Conservation (phyloP, 1,140 invertebrate species). For the Diorhabda sublineata region DNA sequence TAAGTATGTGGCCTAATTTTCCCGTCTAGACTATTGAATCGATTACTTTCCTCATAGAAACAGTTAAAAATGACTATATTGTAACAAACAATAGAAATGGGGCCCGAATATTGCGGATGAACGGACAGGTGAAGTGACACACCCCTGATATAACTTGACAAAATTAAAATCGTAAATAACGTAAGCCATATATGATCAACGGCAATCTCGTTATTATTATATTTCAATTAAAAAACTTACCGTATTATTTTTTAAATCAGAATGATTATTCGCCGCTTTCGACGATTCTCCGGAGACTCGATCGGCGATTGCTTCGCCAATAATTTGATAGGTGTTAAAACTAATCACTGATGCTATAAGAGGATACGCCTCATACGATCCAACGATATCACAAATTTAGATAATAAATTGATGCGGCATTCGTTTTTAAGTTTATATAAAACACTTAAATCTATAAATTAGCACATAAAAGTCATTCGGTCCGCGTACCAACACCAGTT, state of each 20-base stretch:
- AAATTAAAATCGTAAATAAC: not conserved
- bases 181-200: not conserved
- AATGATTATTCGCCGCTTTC: slow-evolving; percentile 3
- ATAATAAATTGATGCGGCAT: slow-evolving; percentile 4
- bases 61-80: not conserved
- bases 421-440: slow-evolving; percentile 12
- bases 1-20: not conserved
- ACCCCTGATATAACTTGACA: slow-evolving; percentile 29
- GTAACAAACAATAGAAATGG: not conserved
- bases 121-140: slow-evolving; percentile 32
- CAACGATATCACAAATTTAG: slow-evolving; percentile 13
- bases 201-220: not conserved
- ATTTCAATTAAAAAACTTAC: slow-evolving; percentile 22
- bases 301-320: slow-evolving; percentile 12
- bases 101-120: slow-evolving; percentile 1
- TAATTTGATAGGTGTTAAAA: slow-evolving; percentile 14
- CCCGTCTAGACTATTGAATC: not conserved
- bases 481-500: slow-evolving; percentile 32
- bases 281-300: slow-evolving; percentile 18
- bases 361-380: slow-evolving; percentile 39
- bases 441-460: slow-evolving; percentile 21
- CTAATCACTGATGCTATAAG: slow-evolving; percentile 28
- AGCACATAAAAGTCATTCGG: slow-evolving; percentile 24
- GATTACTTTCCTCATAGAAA: not conserved
- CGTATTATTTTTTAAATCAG: slow-evolving; percentile 23